Evolutionary conservation across 2,888 invertebrate genomes (phyloP).

Genomic region (Nineta flava): DNA sequence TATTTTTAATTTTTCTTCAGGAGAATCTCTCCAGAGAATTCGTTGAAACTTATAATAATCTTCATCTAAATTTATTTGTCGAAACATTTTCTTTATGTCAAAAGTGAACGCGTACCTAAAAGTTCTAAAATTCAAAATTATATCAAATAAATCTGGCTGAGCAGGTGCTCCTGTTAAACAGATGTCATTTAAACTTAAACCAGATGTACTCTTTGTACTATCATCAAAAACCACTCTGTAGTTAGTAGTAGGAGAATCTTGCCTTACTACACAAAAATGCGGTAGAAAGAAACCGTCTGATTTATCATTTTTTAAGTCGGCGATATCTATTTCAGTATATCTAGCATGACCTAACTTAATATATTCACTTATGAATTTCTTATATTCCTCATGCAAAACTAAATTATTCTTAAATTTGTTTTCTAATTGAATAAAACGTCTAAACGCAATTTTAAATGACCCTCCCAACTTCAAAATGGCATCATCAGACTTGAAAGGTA

Average conservation of each 20-base stretch:
- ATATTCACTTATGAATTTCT: background rate
- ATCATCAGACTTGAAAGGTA: background rate
- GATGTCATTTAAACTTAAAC: background rate
- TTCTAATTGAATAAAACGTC: background rate
- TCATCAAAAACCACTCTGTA: background rate
- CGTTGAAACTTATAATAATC: background rate
- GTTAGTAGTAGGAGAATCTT: background rate
- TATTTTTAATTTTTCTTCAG: background rate
- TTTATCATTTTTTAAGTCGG: background rate
- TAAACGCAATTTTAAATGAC: background rate
- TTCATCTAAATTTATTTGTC: background rate
- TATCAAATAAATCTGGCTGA: background rate
- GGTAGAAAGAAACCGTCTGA: background rate
- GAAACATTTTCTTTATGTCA: constrained; percentile 1
- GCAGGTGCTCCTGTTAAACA: background rate
- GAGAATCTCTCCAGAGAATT: background rate
- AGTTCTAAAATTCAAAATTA: background rate
- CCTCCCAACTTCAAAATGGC: background rate
- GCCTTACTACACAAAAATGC: background rate
- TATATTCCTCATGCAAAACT: background rate
- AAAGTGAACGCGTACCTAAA: background rate
- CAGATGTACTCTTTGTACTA: background rate
- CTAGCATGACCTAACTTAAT: background rate
- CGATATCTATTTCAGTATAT: background rate
- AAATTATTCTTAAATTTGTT: background rate